Evolutionary conservation across 23 tunicate species (phyloP).

Genomic region (Clavelina lepadiformis): DNA sequence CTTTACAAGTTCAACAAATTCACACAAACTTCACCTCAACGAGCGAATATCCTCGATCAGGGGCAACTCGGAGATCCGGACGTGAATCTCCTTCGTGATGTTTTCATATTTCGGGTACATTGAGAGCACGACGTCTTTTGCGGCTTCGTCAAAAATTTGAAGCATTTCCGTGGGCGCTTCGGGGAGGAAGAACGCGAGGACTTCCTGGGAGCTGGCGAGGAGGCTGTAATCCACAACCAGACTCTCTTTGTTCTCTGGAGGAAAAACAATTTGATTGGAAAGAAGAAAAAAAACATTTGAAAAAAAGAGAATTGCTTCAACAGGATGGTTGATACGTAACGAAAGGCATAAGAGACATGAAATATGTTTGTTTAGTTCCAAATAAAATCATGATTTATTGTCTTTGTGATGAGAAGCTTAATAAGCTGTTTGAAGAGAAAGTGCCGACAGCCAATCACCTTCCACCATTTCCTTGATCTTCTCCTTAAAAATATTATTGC

Average conservation of each 20-base stretch:
- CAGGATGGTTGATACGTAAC: neutral
- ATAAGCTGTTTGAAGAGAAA: no score
- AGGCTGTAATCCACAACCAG: conserved; percentile 85
- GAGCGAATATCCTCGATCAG: conserved; percentile 92
- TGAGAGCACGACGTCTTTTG: conserved; percentile 76
- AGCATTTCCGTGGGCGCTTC: conserved; percentile 97
- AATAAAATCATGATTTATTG: no score
- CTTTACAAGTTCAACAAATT: no score
- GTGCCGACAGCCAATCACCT: conserved; percentile 25
- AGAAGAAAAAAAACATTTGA: no score
- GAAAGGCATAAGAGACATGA: neutral
- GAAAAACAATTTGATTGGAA: neutral
- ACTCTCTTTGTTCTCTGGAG: conserved; percentile 94
- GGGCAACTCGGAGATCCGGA: conserved; percentile 85
- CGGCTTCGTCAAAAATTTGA: conserved; percentile 88
- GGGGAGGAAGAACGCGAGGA: conserved; percentile 92
- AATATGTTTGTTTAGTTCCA: no score
- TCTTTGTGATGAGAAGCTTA: no score
- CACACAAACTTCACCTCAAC: conserved; percentile 32
- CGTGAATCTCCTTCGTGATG: conserved; percentile 93
- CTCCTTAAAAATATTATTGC: conserved; percentile 80
- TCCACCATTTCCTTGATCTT: conserved; percentile 98
- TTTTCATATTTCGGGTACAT: conserved; percentile 96
- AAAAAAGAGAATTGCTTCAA: neutral
- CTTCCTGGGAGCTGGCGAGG: conserved; percentile 77